Evolutionary conservation across 2,888 invertebrate species (phyloP), one percentile per base, ranked within the genome.

Genomic region (Pseudolycoriella hygida): DNA sequence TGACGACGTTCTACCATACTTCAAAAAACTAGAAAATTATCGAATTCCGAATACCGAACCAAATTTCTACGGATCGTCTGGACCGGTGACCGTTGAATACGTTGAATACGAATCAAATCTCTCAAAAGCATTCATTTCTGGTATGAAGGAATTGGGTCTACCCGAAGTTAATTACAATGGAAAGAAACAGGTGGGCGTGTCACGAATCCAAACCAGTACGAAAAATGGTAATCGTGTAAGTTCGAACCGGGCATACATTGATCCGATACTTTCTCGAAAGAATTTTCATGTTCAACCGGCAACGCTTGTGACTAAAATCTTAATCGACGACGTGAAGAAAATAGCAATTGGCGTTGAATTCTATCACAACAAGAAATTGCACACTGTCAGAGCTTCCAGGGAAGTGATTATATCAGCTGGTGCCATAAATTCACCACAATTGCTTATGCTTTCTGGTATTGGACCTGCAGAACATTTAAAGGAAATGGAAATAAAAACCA

Each of bases 401-500:
- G 82, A 82, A 61, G 75, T 87, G 0, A 80, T 87, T 46, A 51
- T 87, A 37, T 73, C 77, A 40, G 82, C 80, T 1, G 87, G 84
- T 4, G 74, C 83, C 3, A 73, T 86, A 32, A 80, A 82, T 61
- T 72, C 83, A 8, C 82, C 87, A 1, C 81, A 86, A 57, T 57
- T 88, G 5, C 63, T 88, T 17, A 77, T 85, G 78, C 60, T 86
- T 14, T 84, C 84, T 3, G 87, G 87, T 4, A 71, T 85, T 6
- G 80, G 80, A 2, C 78, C 79, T 1, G 68, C 58, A 48, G 61
- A 67, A 25, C 73, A 79, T 54, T 63, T 80, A 43, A 62, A 68
- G 47, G 61, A 69, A 2, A 56, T 72, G 48, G 67, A 67, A 37
- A 76, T 80, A 37, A 61, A 68, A 2, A 65, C 72, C 1, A 52